Evolutionary conservation across 2,113 vertebrate genomes (phyloP).

Genomic region (Tinamus guttatus): DNA sequence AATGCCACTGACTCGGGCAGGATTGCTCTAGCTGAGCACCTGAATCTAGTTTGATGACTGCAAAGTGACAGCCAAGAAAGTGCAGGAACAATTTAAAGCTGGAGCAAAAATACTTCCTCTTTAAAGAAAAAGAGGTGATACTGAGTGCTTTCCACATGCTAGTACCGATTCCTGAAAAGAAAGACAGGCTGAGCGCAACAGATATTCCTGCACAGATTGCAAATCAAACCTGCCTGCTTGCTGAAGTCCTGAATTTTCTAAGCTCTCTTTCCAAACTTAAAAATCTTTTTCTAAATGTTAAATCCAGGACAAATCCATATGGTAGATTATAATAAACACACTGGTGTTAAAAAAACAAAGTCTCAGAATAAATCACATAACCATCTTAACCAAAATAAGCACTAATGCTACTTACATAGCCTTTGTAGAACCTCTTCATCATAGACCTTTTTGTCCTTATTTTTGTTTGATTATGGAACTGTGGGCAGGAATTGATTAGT

Average conservation of each 20-base stretch:
- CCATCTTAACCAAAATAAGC: neutral
- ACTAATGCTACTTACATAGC: neutral
- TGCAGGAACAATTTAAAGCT: slow-evolving; percentile 10
- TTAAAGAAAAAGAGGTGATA: slow-evolving; percentile 5
- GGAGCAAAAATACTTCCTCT: neutral
- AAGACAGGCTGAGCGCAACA: neutral
- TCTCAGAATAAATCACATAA: neutral
- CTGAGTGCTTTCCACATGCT: neutral
- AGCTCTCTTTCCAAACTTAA: slow-evolving; percentile 28
- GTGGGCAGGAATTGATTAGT: neutral
- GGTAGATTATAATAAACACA: neutral
- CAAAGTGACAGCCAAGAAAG: neutral
- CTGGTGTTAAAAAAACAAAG: neutral
- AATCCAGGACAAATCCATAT: slow-evolving; percentile 36
- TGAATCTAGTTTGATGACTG: neutral
- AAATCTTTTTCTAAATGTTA: slow-evolving; percentile 30
- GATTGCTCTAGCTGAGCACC: neutral
- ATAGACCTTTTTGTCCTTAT: neutral
- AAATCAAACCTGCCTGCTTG: neutral
- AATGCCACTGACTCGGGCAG: neutral
- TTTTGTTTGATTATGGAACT: neutral
- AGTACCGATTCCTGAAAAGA: neutral
- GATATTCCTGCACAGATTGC: neutral
- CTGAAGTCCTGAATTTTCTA: neutral
- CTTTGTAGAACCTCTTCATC: neutral